Evolutionary conservation across 1,140 invertebrate species (phyloP).

Genomic region (Lasioglossum baleicum): DNA sequence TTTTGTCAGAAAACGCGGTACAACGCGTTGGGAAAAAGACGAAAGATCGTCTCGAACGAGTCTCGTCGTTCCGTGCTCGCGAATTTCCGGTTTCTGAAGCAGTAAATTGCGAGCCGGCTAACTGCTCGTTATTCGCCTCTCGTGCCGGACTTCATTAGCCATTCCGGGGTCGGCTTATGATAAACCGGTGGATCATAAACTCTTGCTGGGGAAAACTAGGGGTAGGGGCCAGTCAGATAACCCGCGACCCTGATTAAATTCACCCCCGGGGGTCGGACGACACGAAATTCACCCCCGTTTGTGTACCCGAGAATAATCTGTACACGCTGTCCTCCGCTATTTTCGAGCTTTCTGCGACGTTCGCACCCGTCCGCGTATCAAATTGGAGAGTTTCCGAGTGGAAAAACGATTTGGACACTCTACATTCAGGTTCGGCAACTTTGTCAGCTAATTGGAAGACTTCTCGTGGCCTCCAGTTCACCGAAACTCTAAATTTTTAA

Average conservation of each 20-base stretch:
- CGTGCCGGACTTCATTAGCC: not conserved
- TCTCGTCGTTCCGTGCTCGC: too few species aligned
- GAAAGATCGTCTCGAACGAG: too few species aligned
- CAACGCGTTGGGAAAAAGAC: too few species aligned
- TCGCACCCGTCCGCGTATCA: too few species aligned
- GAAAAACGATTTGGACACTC: too few species aligned
- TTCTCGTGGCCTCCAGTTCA: too few species aligned
- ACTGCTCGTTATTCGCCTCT: not conserved
- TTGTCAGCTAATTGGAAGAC: too few species aligned
- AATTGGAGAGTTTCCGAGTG: too few species aligned
- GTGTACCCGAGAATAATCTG: not conserved
- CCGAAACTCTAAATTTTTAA: too few species aligned
- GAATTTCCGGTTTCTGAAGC: not conserved
- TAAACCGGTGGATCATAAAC: constrained; percentile 1
- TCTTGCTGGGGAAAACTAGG: not conserved
- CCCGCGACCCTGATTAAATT: not conserved
- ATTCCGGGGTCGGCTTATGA: not conserved
- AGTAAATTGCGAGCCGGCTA: not conserved
- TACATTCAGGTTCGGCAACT: too few species aligned
- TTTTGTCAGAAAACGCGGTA: too few species aligned
- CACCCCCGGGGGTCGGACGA: not conserved
- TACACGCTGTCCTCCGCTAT: not conserved
- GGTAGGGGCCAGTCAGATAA: not conserved
- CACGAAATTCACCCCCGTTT: not conserved
- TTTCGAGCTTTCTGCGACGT: too few species aligned